Percentiles rank a stretch among this genome's conserved stretches.
phyloP scores from a whole-genome alignment of 2,797 vertebrate genomes.

The Coranthus polyacanthus region DNA sequence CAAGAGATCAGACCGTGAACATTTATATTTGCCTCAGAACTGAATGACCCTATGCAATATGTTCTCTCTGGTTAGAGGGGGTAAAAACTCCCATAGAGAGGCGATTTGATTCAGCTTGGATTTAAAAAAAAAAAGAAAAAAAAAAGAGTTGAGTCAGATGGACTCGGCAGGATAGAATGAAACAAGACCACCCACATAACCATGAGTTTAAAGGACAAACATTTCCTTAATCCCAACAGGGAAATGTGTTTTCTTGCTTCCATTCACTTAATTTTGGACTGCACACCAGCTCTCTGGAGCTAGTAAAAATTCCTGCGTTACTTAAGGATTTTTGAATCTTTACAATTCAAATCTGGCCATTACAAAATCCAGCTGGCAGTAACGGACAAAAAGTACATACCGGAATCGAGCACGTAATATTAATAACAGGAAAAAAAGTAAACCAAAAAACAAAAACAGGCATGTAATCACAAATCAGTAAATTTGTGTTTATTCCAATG shows the following conservation, averaged over 20 bases:
- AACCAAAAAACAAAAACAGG: too few relatives aligned
- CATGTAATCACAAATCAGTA: too few relatives aligned
- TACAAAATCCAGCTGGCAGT: too few relatives aligned
- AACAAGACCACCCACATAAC: constrained; percentile 29
- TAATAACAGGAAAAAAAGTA: too few relatives aligned
- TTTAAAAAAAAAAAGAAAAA: neutral
- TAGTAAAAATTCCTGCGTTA: neutral
- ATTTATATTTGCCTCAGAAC: constrained; percentile 42
- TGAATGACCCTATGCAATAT: constrained; percentile 46
- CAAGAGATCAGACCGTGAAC: constrained; percentile 26
- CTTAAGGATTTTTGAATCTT: too few relatives aligned
- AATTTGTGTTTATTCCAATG: too few relatives aligned
- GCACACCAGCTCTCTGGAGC: neutral
- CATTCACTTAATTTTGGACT: neutral
- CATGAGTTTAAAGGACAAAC: neutral
- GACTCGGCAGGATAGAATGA: constrained; percentile 10
- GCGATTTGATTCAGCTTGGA: constrained; percentile 19
- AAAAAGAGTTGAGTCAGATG: constrained; percentile 1
- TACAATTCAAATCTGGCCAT: too few relatives aligned
- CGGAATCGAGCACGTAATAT: too few relatives aligned
- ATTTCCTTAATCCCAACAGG: neutral
- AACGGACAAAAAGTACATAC: too few relatives aligned
- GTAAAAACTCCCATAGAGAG: constrained; percentile 4
- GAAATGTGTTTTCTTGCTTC: neutral
- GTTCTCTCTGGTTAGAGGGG: constrained; percentile 29